Conservation (phyloP, 2,113 vertebrate genomes). For the Perca schrenkii region DNA sequence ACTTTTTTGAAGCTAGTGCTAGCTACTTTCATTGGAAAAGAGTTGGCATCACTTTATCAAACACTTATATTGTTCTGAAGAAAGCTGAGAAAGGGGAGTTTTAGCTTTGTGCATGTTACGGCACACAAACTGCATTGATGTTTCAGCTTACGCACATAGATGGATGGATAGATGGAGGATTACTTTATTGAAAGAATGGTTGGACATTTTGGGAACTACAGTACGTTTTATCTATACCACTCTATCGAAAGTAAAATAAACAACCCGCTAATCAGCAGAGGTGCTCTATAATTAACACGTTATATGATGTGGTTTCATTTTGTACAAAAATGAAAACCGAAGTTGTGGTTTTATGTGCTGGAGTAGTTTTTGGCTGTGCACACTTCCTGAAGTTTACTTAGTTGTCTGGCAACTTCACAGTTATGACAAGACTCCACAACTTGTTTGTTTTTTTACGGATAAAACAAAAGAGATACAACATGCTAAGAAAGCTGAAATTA, state of each 20-base stretch:
- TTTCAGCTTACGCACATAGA: not conserved
- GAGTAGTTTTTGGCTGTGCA: not conserved
- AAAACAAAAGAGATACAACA: not conserved
- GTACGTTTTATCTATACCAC: not conserved
- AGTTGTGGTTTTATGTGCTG: no score
- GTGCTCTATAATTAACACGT: no score
- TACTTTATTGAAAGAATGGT: not conserved
- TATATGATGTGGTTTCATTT: no score
- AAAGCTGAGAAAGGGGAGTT: not conserved
- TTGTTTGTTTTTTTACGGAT: not conserved
- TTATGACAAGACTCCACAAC: not conserved
- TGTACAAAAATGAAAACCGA: no score
- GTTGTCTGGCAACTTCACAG: not conserved
- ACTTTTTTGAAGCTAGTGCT: no score
- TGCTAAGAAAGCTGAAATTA: not conserved
- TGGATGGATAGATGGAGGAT: not conserved
- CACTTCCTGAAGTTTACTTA: no score
- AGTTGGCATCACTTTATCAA: not conserved
- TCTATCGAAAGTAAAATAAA: no score
- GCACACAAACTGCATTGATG: not conserved
- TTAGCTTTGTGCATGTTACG: not conserved
- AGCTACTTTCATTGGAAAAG: no score
- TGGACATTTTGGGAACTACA: slow-evolving; percentile 1
- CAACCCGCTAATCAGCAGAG: no score
- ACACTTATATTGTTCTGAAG: not conserved